phyloP scores from a whole-genome alignment of 2,113 vertebrate species.

The Xiphias gladius region DNA sequence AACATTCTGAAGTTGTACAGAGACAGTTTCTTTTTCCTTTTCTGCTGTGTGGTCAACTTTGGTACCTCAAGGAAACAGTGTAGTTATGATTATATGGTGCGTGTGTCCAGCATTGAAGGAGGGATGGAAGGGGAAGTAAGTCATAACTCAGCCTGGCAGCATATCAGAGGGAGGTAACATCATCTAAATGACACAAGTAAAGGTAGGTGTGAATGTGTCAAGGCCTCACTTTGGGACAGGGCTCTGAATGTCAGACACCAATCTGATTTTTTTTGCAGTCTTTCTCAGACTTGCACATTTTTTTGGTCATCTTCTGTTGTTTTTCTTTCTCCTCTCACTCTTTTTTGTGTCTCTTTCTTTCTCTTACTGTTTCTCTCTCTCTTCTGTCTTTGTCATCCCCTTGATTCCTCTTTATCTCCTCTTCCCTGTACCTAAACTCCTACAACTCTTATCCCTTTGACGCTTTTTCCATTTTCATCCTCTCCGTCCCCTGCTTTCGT shows the following conservation, averaged over 20 bases:
- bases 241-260: slow-evolving; percentile 24
- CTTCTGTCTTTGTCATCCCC: slow-evolving; percentile 16
- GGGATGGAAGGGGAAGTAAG: slow-evolving; percentile 61
- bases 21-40: slow-evolving; percentile 44
- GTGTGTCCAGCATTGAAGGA: slow-evolving; percentile 57
- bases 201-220: slow-evolving; percentile 73
- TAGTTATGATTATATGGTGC: slow-evolving; percentile 61
- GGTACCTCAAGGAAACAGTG: slow-evolving; percentile 49
- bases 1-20: slow-evolving; percentile 20
- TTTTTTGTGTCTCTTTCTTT: slow-evolving; percentile 8
- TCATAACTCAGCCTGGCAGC: slow-evolving; percentile 64
- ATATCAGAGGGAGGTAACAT: slow-evolving; percentile 71
- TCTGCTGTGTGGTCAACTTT: slow-evolving; percentile 17
- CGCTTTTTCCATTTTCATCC: slow-evolving; percentile 18
- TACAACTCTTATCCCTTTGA: slow-evolving; percentile 5
- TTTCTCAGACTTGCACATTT: slow-evolving; percentile 34
- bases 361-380: background rate
- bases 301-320: slow-evolving; percentile 7
- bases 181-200: slow-evolving; percentile 71
- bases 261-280: background rate
- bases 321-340: slow-evolving; percentile 11
- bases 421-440: slow-evolving; percentile 14
- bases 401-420: slow-evolving; percentile 30
- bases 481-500: slow-evolving; percentile 20
- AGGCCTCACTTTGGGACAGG: slow-evolving; percentile 40